Evolutionary conservation across 2,888 invertebrate genomes (phyloP), one percentile per base, ranked within the genome.

Genomic region (Erebia ligea): DNA sequence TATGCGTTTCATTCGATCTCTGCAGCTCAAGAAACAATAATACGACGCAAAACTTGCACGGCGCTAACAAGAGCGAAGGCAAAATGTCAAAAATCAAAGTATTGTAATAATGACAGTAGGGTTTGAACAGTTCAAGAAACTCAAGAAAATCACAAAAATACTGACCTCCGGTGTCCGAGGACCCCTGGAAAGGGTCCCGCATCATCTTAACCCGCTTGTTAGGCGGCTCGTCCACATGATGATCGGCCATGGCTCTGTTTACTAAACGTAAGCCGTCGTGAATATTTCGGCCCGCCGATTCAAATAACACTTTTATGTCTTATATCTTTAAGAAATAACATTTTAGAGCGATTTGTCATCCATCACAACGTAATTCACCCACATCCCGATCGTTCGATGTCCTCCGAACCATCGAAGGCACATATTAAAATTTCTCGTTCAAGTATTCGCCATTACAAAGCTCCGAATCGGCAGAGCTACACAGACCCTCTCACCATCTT

Each of bases 141-240:
- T 86, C 76, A 78, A 81, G 6, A 80, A 85, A 88, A 88, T 87
- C 85, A 77, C 82, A 81, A 87, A 87, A 86, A 84, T 86, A 92
- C 95, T 95, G 93, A 97, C 97, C 97, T 89, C 96, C 95, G 83
- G 96, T 95, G 91, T 97, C 97, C 81, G 96, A 96, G 83, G 96
- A 95, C 88, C 96, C 96, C 94, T 96, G 96, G 91, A 96, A 97
- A 88, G 96, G 95, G 94, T 97, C 96, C 87, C 94, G 94, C 91
- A 98, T 96, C 94, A 98, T 96, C 94, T 98, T 98, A 89, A 96
- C 97, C 96, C 98, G 96, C 96, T 98, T 98, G 90, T 96, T 98
- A 93, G 98, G 98, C 95, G 98, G 98, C 94, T 98, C 98, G 95
- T 98, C 98, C 94, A 96, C 96, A 92, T 97, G 95, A 95, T 97